Evolutionary conservation across 2,888 invertebrate genomes (phyloP), one percentile per base, ranked within the genome.

Genomic region (Cremastobaeus sp.): DNA sequence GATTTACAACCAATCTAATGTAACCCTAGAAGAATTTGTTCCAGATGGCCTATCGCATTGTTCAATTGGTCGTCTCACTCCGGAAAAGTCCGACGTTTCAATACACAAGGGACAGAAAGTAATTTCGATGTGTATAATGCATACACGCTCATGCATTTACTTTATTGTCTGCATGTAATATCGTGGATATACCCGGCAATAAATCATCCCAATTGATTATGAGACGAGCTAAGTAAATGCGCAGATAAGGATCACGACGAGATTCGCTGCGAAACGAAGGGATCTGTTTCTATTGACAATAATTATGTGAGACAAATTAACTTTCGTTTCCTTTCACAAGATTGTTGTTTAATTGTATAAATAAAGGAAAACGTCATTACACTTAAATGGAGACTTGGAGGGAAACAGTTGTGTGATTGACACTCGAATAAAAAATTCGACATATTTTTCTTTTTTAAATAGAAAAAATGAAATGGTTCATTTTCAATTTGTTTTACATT

Each of bases 21-120:
- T 47, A 11, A 54, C 55, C 55, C 37, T 11, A 17, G 8, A 35
- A 12, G 47, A 54, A 69, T 60, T 52, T 25, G 45, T 60, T 60
- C 69, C 60, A 60, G 69, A 60, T 69, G 69, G 60, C 25, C 39
- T 21, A 47, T 52, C 37, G 20, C 54, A 54, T 45, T 43, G 69
- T 68, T 52, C 68, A 68, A 59, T 59, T 65, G 65, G 50, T 17
- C 32, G 39, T 4, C 9, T 52, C 52, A 12, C 28, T n/a, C n/a
- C 41, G 32, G 54, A 47, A 45, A 45, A 55, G 41, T 41, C 3
- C 11, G 57, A 50, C 43, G 43, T 37, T 39, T 65, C 54, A 54
- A 54, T 65, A 11, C 41, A 52, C 64, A 34, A 66, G 57, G 66
- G 66, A 50, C 66, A 20, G 34, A 52, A 52, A 2, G 43, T 32